Conservation (phyloP, 2,888 invertebrate species). For the Watsonalla cultraria region DNA sequence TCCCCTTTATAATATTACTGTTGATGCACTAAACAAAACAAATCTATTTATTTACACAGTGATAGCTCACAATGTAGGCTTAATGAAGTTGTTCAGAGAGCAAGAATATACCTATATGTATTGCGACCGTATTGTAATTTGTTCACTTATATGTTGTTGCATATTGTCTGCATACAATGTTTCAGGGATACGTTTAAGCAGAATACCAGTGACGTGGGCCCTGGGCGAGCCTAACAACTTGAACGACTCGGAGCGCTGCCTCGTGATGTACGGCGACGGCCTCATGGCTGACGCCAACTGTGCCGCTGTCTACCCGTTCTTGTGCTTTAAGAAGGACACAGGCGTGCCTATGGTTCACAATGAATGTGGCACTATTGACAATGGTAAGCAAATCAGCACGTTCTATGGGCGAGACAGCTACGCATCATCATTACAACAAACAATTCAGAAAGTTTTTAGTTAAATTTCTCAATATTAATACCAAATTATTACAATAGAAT, state of each 20-base stretch:
- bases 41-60: no score
- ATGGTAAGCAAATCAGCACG: constrained; percentile 21
- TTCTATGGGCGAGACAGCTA: no score
- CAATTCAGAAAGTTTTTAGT: neutral
- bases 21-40: no score
- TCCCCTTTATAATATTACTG: no score
- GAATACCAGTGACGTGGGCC: constrained; percentile 29
- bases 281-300: constrained; percentile 29
- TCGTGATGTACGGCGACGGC: constrained; percentile 24
- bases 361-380: constrained; percentile 33
- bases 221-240: constrained; percentile 27
- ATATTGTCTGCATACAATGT: constrained; percentile 1
- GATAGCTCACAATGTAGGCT: no score
- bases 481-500: neutral
- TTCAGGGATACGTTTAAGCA: constrained; percentile 28
- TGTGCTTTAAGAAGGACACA: constrained; percentile 26
- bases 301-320: constrained; percentile 24
- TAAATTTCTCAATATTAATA: neutral
- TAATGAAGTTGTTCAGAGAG: no score
- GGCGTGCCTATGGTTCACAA: constrained; percentile 7
- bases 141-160: constrained; percentile 10
- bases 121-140: neutral
- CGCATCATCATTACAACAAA: no score
- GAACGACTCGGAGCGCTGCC: constrained; percentile 27
- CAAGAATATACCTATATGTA: no score